These are phyloP conservation scores for Papilio dardanus DNA, from an alignment of 1,140 invertebrate genomes.

Conservation along the genomic window DNA sequence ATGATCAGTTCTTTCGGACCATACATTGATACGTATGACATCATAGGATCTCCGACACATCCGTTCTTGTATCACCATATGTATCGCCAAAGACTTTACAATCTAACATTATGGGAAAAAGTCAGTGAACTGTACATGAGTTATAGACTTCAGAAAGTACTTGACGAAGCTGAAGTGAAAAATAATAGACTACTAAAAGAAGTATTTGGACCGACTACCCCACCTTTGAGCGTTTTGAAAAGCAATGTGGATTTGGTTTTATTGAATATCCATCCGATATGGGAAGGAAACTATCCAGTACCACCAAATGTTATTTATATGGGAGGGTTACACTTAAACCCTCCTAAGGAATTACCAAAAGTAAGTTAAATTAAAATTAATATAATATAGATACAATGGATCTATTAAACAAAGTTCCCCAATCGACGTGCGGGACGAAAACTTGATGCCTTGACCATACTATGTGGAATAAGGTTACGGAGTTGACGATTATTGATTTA, in stretches of 20 bases:
- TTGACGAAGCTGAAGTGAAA: slow-evolving; percentile 22
- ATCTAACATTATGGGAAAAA: slow-evolving; percentile 45
- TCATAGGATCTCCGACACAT: slow-evolving; percentile 44
- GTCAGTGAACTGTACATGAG: slow-evolving; percentile 40
- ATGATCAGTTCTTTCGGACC: slow-evolving; percentile 51
- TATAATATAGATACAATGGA: too few relatives aligned
- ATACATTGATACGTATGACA: slow-evolving; percentile 38
- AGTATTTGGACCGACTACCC: slow-evolving; percentile 66
- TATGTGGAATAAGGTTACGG: neutral
- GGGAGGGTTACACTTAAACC: slow-evolving; percentile 74
- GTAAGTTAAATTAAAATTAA: slow-evolving; percentile 40
- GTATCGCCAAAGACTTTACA: slow-evolving; percentile 44
- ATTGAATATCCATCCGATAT: slow-evolving; percentile 81
- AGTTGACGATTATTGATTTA: neutral
- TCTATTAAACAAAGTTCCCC: too few relatives aligned
- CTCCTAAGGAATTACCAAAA: slow-evolving; percentile 62
- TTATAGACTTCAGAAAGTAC: slow-evolving; percentile 24
- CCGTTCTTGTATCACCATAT: slow-evolving; percentile 48
- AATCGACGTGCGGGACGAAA: too few relatives aligned
- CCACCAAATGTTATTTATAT: slow-evolving; percentile 82
- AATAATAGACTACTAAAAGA: slow-evolving; percentile 64
- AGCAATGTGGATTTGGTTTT: slow-evolving; percentile 75
- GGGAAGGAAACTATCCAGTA: slow-evolving; percentile 77
- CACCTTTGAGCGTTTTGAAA: slow-evolving; percentile 66
- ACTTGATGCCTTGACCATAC: too few relatives aligned